A percentile compares a stretch with the other conserved stretches of the same genome.
Conservation (phyloP, 2,888 invertebrate species). For the Caradrina clavipalpis region DNA sequence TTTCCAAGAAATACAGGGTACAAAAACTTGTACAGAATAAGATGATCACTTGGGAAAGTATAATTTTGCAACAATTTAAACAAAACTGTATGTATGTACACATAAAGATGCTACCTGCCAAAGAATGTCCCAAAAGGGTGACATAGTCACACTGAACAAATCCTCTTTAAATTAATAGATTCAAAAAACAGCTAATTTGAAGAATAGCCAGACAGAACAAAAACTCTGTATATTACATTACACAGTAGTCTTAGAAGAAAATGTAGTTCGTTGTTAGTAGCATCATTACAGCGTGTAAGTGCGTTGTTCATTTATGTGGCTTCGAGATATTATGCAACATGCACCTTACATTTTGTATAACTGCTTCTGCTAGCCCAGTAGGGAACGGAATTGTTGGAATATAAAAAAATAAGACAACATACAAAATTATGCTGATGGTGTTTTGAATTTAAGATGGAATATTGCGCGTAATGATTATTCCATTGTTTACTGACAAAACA, state of each 20-base stretch:
- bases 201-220: constrained; percentile 6
- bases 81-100: constrained; percentile 20
- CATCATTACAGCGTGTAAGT: constrained; percentile 9
- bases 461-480: background rate
- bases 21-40: constrained; percentile 64
- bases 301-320: constrained; percentile 29
- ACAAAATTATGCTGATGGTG: background rate
- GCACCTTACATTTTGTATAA: constrained; percentile 3
- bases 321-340: constrained; percentile 37
- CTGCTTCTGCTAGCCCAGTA: constrained; percentile 7
- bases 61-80: constrained; percentile 43
- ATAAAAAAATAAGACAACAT: background rate
- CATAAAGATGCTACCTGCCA: background rate
- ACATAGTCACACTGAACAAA: background rate
- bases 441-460: background rate
- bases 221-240: background rate
- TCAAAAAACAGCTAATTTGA: background rate
- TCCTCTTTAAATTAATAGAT: background rate
- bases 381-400: background rate
- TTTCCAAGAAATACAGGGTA: constrained; percentile 67
- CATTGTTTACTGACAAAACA: constrained; percentile 19
- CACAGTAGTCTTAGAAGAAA: background rate
- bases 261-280: constrained; percentile 3
- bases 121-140: background rate
- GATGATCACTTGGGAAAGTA: constrained; percentile 51